Base-by-base conservation (phyloP, 1,140 invertebrate genomes). In the Nebria ingens region DNA sequence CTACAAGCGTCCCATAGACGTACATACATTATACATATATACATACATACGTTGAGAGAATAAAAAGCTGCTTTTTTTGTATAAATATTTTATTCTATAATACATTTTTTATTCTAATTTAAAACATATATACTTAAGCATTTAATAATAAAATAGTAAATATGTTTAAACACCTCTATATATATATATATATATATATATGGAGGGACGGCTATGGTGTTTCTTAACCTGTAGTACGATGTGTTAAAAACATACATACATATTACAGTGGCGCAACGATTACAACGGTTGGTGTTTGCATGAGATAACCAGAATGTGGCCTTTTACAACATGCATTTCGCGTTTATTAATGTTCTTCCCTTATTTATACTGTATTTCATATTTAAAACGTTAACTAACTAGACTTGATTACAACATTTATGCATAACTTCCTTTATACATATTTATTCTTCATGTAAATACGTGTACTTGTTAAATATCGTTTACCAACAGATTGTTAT, bases 291-390 rank as follows among this genome's bases (percentile, higher is more conserved):
- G 15, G 40, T 45, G 40, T 45, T 45, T 17, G 15, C 17, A 12
- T 9, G 40, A 45, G 40, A 45, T 45, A 45, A 45, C 40, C 40
- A 17, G 17, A 45, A 17, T 45, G 40, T 12, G 40, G 15, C 9
- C 17, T 45, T 45, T 17, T 12, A 17, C 6, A 4, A 17, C 40
- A 45, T 45, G 40, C 40, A 45, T 45, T 45, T 34, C 25, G n/a
- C 25, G 25, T 17, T 12, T 12, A 3, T 17, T 4, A 45, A 45
- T 45, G 40, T 45, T 45, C 9, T 45, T 45, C 40, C 17, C 40
- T 45, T 45, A 45, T 45, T 45, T 45, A 45, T 45, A 45, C 17
- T 45, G 40, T 17, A 45, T 17, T 45, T 45, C 40, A 45, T 45
- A 45, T 45, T 45, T 45, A 45, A 45, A 12, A 17, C 40, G 40